phyloP scores from a whole-genome alignment of 2,888 invertebrate species.

The Agapetus fuscipes region DNA sequence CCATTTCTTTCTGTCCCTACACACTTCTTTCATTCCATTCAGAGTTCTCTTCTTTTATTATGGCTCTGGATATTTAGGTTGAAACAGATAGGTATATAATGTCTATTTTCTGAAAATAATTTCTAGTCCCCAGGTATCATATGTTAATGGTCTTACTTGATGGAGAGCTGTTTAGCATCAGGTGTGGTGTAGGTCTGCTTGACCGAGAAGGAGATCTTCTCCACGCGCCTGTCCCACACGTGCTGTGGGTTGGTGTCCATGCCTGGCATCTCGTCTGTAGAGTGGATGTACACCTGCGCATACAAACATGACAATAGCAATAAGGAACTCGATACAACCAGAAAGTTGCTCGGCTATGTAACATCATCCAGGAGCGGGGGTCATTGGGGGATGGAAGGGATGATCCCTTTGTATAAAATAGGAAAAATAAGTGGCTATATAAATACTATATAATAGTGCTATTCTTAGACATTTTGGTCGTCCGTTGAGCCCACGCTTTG shows the following conservation, averaged over 20 bases:
- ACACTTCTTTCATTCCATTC: not conserved
- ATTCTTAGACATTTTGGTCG: too few species aligned
- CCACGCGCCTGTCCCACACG: slow-evolving; percentile 54
- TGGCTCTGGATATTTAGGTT: too few species aligned
- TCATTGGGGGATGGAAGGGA: not conserved
- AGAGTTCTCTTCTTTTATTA: not conserved
- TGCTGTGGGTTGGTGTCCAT: slow-evolving; percentile 60
- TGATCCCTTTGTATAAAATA: too few species aligned
- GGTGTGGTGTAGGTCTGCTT: slow-evolving; percentile 70
- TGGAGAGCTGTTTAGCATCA: slow-evolving; percentile 57
- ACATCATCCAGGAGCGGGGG: not conserved
- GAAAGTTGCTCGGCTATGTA: not conserved
- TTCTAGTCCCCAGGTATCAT: too few species aligned
- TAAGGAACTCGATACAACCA: not conserved
- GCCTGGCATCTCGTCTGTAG: slow-evolving; percentile 60
- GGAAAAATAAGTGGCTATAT: too few species aligned
- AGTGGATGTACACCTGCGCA: slow-evolving; percentile 57
- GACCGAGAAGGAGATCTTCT: slow-evolving; percentile 56
- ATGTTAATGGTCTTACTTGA: too few species aligned
- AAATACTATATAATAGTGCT: too few species aligned
- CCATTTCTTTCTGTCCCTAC: too few species aligned
- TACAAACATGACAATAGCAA: not conserved
- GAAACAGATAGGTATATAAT: too few species aligned
- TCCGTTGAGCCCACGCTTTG: too few species aligned
- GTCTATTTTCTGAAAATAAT: too few species aligned